Evolutionary conservation across 2,888 invertebrate genomes (phyloP), one percentile per base, ranked within the genome.

Genomic region (Acronicta leporina): DNA sequence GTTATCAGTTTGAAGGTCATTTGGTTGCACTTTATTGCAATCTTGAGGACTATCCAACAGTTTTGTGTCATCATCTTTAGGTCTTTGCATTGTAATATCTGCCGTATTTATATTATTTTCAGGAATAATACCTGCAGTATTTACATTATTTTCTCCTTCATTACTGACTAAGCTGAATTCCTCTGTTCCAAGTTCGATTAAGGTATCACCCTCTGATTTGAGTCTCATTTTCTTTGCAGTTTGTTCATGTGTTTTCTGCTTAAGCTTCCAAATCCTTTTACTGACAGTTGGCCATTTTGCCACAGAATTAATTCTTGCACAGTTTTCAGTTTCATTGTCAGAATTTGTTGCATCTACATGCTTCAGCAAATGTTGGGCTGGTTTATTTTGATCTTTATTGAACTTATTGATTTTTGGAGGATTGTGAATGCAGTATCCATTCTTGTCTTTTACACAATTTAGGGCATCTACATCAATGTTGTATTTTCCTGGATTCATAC

Each of bases 401-500:
- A 46, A 68, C 73, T 42, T 75, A 63, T 57, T 80, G 65, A 51
- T 63, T 78, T 65, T 77, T 58, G 54, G 79, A 58, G 89, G 90
- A 70, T 90, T 90, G 71, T 94, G 94, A 42, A 84, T 69, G 68
- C 94, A 94, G 73, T 83, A 81, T 2, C 93, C 93, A 57, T 91
- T 87, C 66, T 86, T 85, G 66, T 92, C 89, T 77, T 91, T 92
- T 3, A 89, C 85, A 67, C 94, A 94, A 58, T 82, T 86, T 27
- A 94, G 80, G 0, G 91, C 92, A 27, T 91, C 89, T 52, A 92
- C 84, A 61, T 92, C 88, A 0, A 94, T 72, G 60, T 88, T 87
- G 74, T 94, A 93, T 67, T 90, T 88, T 14, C 94, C 94, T 27
- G 94, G 88, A 51, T 79, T 87, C 79, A 94, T 84, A 10, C 89